Evolutionary conservation across 2,113 vertebrate species (phyloP).

Genomic region (Megaceryle torquata): DNA sequence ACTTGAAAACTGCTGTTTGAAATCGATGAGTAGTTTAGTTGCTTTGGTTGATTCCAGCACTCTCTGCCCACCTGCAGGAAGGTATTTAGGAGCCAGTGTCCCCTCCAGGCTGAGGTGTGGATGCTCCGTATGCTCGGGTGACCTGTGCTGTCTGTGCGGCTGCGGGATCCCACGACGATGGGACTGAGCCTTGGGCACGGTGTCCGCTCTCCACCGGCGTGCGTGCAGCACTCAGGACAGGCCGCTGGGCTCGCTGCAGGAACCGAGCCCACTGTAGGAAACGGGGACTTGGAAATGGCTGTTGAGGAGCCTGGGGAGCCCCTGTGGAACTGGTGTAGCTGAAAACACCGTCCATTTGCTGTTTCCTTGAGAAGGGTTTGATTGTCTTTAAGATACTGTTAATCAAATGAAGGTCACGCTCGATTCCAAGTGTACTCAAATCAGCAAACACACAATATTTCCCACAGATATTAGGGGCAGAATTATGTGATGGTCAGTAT

Average conservation of each 20-base stretch:
- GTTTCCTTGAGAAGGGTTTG: not conserved
- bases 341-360: not conserved
- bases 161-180: fast-evolving
- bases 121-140: fast-evolving
- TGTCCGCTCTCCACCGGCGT: fast-evolving
- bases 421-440: not conserved
- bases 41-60: not conserved
- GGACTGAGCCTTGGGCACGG: not conserved
- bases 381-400: not conserved
- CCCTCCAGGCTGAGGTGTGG: fast-evolving
- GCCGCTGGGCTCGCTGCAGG: fast-evolving
- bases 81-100: not conserved
- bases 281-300: not conserved
- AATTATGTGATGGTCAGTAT: not conserved
- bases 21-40: not conserved
- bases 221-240: not conserved
- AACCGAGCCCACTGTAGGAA: not conserved
- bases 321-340: not conserved
- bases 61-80: fast-evolving
- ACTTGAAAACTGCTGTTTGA: not conserved
- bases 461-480: not conserved
- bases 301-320: not conserved
- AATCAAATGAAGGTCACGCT: not conserved
- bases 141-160: not conserved
- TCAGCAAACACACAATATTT: not conserved